Base-by-base conservation (phyloP, 2,797 vertebrate genomes). In the Cryptoblepharus egeriae region DNA sequence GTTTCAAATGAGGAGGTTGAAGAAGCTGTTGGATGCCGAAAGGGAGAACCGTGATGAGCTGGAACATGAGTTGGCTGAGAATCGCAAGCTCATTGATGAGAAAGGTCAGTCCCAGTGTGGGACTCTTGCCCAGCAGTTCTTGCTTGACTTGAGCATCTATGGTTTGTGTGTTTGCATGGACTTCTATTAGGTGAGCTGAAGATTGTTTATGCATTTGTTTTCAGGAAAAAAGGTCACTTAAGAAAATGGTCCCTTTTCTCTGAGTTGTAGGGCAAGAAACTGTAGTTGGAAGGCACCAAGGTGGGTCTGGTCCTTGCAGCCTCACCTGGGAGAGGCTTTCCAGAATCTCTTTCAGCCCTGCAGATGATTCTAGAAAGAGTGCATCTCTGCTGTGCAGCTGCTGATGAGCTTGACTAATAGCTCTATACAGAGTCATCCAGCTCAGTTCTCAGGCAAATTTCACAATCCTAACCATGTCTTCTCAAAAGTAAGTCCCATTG, bases 1-100 rank as follows among this genome's bases (percentile, higher is more conserved):
- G 83, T 98, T 99, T 78, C 98, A 98, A 92, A 86, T 99, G 90
- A 96, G 97, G 35, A 95, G 95, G 39, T 90, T 99, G 81, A 96
- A 96, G 81, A 96, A 97, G 84, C 96, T 97, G 87, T 91, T 99
- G 82, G 94, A 95, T 0, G 93, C 95, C 0, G 97, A 98, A 79
- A 92, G 96, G 9, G 97, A 97, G 24, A 96, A 97, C 81, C 94
- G 96, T 74, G 98, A 99, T 1, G 95, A 96, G 15, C 88, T 99
- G 90, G 98, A 98, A 87, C 93, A 93, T 52, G 98, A 99, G 88
- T 81, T 99, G 82, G 91, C 96, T 0, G 94, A 92, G 93, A 96
- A 92, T 55, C 89, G 96, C 35, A 90, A 93, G 35, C 91, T 96
- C 9, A 64, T 98, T 71, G 87, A 96, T 0, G 97, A 98, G 86